These are phyloP conservation scores for Subacronicta megacephala DNA, from an alignment of 2,888 invertebrate genomes.

Conservation along the genomic window DNA sequence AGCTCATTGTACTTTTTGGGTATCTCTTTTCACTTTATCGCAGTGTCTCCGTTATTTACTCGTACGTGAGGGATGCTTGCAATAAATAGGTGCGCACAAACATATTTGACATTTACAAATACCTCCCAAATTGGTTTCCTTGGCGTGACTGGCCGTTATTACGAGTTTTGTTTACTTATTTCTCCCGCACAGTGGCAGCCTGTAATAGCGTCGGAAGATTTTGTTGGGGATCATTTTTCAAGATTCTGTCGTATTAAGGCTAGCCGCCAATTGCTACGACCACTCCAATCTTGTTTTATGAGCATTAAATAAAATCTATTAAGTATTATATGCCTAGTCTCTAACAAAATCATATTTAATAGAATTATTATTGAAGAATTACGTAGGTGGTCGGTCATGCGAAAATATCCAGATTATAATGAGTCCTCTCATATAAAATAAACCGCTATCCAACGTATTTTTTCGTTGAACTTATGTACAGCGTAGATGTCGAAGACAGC, in stretches of 20 bases:
- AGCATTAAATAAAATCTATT: constrained; percentile 20
- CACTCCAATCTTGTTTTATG: constrained; percentile 47
- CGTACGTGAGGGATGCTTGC: constrained; percentile 88
- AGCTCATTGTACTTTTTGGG: constrained; percentile 72
- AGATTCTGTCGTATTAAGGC: constrained; percentile 51
- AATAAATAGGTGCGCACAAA: constrained; percentile 89
- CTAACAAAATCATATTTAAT: constrained; percentile 22
- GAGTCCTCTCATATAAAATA: background rate
- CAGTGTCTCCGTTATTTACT: constrained; percentile 88
- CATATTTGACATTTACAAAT: constrained; percentile 89
- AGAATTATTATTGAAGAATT: constrained; percentile 25
- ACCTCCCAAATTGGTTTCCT: constrained; percentile 87
- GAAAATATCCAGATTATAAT: background rate
- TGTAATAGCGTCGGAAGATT: constrained; percentile 60
- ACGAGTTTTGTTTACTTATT: constrained; percentile 83
- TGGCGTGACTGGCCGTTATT: constrained; percentile 86
- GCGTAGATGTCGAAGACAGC: background rate
- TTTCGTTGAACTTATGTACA: background rate
- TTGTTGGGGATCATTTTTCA: constrained; percentile 55
- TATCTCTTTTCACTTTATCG: constrained; percentile 89
- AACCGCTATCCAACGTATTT: background rate
- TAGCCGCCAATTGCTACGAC: constrained; percentile 30
- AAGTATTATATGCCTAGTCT: background rate
- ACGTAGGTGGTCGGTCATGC: constrained; percentile 4
- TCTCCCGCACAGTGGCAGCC: constrained; percentile 70